Evolutionary conservation across 2,113 vertebrate species (phyloP), one percentile per base, ranked within the genome.

Genomic region (Pholis gunnellus): DNA sequence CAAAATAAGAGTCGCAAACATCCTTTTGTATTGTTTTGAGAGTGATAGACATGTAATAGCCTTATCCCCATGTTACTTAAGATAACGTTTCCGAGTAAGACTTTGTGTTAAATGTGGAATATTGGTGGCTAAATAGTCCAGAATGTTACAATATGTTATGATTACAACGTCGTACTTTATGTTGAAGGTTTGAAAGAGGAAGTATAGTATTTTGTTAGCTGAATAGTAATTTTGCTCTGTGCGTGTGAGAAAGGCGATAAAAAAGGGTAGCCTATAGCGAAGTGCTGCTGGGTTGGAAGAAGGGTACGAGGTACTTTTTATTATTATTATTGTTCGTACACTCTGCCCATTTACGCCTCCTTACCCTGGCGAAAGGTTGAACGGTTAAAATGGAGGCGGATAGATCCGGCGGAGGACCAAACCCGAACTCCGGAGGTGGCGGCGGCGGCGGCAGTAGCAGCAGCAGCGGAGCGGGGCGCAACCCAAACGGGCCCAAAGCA

Each of bases 401-500:
- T 85, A 92, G 94, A 93, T 94, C 95, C 88, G 94, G 94, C 81
- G 95, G 95, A 87, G 91, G 91, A 91, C 89, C 94, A 89, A 95
- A 94, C 90, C 94, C 93, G 88, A 96, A 92, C 93, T 92, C 92
- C 40, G 94, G 92, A 89, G 93, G 90, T 60, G 91, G 92, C 64
- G 83, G 85, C 48, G 10, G 40, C n/a, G n/a, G n/a, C n/a, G n/a
- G n/a, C n/a, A n/a, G n/a, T n/a, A n/a, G n/a, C 40, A 14, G 85
- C 52, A 52, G 75, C 83, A 75, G 85, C 77, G 90, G 90, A 87
- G 88, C 87, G 84, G 94, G 92, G 93, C 93, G 94, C 89, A 96
- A 96, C 90, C 94, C 95, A 57, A 96, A 96, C 90, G 95, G 95
- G 90, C 94, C 95, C 88, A 96, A 95, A 92, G 83, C 94, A 79